Evolutionary conservation across 2,888 invertebrate genomes (phyloP).

Genomic region (Tribolium freemani): DNA sequence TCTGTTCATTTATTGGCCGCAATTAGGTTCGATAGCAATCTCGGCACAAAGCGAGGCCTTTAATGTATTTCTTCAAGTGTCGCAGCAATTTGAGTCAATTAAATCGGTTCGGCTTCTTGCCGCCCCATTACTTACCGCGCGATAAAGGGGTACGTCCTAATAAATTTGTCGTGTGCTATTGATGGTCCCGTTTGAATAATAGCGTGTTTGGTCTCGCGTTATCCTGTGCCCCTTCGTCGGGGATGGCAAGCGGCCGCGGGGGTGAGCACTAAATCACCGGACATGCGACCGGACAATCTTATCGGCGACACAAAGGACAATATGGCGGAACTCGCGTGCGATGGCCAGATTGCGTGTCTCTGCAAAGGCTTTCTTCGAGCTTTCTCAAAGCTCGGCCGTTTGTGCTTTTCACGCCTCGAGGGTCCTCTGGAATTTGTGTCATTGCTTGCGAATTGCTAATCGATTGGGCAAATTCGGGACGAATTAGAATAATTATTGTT

Average conservation of each 20-base stretch:
- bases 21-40: not conserved
- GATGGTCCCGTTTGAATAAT: constrained; percentile 22
- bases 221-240: constrained; percentile 29
- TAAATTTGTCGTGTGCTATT: not conserved
- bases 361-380: constrained; percentile 55
- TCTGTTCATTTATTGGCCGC: not conserved
- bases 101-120: not conserved
- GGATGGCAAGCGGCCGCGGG: constrained; percentile 34
- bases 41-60: not conserved
- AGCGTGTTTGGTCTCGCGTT: constrained; percentile 27
- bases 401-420: constrained; percentile 60
- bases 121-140: not conserved
- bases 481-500: too few relatives aligned
- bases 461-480: not conserved
- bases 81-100: not conserved
- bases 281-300: constrained; percentile 68
- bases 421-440: constrained; percentile 36
- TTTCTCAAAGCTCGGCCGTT: constrained; percentile 55
- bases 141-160: not conserved
- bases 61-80: not conserved
- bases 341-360: constrained; percentile 68
- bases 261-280: constrained; percentile 62
- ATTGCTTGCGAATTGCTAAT: not conserved
- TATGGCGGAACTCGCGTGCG: constrained; percentile 68
- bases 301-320: constrained; percentile 68